Percentiles rank a stretch among this genome's conserved stretches.
Conservation (phyloP, 2,797 vertebrate species). For the Molossus molossus region DNA sequence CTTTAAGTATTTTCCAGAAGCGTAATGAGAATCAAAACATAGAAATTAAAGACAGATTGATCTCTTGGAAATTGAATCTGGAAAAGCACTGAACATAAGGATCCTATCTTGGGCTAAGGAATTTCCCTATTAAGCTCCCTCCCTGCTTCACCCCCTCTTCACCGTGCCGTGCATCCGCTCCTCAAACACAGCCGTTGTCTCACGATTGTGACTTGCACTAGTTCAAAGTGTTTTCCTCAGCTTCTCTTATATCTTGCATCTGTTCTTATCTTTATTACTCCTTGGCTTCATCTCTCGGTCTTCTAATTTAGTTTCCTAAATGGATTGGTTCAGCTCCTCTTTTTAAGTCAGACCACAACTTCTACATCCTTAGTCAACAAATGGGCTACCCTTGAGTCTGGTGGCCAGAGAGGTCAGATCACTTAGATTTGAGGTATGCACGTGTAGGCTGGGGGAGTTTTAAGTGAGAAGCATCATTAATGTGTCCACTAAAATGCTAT, state of each 20-base stretch:
- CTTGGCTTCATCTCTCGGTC: not conserved
- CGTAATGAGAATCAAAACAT: not conserved
- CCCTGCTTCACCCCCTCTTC: not conserved
- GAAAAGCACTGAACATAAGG: not conserved
- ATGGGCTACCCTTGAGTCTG: not conserved
- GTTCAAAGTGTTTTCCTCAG: not conserved
- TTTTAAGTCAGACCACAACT: not conserved
- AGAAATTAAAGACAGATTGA: not conserved
- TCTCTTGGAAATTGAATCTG: not conserved
- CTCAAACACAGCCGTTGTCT: not conserved
- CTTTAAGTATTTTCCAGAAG: not conserved
- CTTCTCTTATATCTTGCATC: not conserved
- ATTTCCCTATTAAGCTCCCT: not conserved
- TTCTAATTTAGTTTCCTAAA: not conserved
- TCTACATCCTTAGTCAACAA: not conserved
- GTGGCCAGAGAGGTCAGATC: not conserved
- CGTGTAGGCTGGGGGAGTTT: not conserved
- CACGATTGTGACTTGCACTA: not conserved
- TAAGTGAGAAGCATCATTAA: not conserved
- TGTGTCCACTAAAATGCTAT: not conserved
- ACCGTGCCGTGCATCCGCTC: not conserved
- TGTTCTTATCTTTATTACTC: not conserved
- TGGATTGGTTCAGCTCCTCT: not conserved
- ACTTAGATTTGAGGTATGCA: not conserved
- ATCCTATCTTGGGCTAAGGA: not conserved